Conservation (phyloP, 2,113 vertebrate genomes). For the Hassar affinis region DNA sequence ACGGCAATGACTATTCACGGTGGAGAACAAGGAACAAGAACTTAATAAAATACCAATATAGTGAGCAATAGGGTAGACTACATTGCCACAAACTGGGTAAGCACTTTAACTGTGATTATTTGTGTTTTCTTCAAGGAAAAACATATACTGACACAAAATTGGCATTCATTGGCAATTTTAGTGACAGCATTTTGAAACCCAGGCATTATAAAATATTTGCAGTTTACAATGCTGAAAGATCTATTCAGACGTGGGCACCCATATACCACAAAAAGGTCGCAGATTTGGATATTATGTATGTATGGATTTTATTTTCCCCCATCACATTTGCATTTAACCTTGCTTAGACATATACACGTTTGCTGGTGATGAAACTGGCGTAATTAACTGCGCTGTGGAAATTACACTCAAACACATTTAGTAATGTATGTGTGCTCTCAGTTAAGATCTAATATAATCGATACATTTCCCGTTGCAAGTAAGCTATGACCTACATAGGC, state of each 20-base stretch:
- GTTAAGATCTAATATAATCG: conserved; percentile 61
- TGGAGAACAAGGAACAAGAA: conserved; percentile 10
- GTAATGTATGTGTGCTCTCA: neutral
- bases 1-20: neutral
- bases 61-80: neutral
- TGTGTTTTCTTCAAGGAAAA: neutral
- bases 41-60: conserved; percentile 5
- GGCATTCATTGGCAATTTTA: neutral
- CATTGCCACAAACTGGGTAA: neutral
- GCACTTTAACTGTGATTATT: neutral
- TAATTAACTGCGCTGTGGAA: neutral
- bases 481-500: conserved; percentile 52
- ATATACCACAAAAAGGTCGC: neutral
- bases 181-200: neutral
- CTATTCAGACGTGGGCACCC: neutral
- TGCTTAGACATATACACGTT: neutral
- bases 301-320: neutral
- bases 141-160: too few species aligned
- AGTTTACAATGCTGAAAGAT: neutral
- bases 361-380: neutral
- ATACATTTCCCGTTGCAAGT: conserved; percentile 60
- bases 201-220: neutral
- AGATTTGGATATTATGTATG: neutral
- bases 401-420: neutral
- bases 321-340: neutral